Evolutionary conservation across 1,140 invertebrate genomes (phyloP).

Genomic region (Lepidurus arcticus): DNA sequence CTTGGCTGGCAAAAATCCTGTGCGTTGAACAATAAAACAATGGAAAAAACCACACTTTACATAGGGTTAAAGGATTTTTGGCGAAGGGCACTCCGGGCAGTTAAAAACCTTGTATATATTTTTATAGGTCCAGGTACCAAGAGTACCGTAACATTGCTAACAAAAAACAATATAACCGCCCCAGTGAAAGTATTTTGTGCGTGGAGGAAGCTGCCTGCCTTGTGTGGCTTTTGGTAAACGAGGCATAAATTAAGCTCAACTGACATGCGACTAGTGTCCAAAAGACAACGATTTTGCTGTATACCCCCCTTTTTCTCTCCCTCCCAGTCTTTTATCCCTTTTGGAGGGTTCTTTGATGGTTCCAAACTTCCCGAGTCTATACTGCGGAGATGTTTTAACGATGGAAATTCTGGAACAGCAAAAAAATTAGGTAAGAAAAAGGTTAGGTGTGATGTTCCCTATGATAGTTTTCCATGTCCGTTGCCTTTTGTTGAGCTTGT

Average conservation of each 20-base stretch:
- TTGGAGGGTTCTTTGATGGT: neutral
- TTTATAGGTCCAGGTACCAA: constrained; percentile 2
- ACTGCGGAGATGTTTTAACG: neutral
- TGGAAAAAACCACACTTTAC: neutral
- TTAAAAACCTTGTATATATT: neutral
- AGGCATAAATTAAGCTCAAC: constrained; percentile 1
- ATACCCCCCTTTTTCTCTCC: neutral
- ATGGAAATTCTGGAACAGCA: neutral
- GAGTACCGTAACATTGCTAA: neutral
- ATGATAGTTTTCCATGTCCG: neutral
- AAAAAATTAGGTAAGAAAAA: neutral
- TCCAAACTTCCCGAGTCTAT: neutral
- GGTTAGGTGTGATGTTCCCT: neutral
- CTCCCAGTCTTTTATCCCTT: neutral
- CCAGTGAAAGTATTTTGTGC: neutral
- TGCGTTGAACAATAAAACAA: neutral
- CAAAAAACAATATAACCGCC: neutral
- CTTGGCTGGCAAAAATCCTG: neutral
- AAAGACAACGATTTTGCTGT: neutral
- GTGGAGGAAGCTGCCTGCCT: neutral
- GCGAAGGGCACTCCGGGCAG: neutral
- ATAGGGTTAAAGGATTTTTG: neutral
- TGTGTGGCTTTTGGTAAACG: constrained; percentile 1
- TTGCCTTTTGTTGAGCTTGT: neutral
- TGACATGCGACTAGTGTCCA: neutral